phyloP scores from a whole-genome alignment of 2,113 vertebrate genomes.

The Leucoraja erinaceus region DNA sequence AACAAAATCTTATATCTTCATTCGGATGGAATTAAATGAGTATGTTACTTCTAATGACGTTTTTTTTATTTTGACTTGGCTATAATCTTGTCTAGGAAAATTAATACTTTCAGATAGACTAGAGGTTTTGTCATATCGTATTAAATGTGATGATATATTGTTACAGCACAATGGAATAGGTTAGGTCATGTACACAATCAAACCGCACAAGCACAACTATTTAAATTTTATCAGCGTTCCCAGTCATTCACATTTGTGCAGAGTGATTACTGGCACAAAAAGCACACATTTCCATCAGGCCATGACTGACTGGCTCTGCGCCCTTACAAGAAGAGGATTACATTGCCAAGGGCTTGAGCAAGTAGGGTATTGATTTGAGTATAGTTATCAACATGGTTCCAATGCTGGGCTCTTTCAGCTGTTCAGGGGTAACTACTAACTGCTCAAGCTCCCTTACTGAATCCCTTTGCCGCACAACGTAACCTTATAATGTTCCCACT shows the following conservation, averaged over 20 bases:
- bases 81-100: conserved; percentile 22
- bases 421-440: not conserved
- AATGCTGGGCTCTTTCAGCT: not conserved
- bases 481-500: not conserved
- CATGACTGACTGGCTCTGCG: conserved; percentile 6
- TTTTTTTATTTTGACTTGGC: not conserved
- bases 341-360: conserved; percentile 17
- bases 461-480: no score
- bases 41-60: conserved; percentile 16
- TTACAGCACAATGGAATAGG: conserved; percentile 34
- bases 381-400: not conserved
- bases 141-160: not conserved
- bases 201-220: conserved; percentile 28
- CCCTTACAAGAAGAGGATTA: conserved; percentile 7
- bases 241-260: conserved; percentile 37
- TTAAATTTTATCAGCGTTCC: conserved; percentile 30
- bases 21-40: conserved; percentile 9
- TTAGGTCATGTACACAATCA: conserved; percentile 26
- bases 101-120: conserved; percentile 1
- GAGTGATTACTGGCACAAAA: conserved; percentile 35
- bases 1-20: not conserved
- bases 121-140: not conserved
- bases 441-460: not conserved
- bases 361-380: conserved; percentile 19
- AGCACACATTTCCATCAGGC: conserved; percentile 31